These are phyloP conservation scores for Gymnoscelis rufifasciata DNA, from an alignment of 2,888 invertebrate genomes.

Conservation along the genomic window DNA sequence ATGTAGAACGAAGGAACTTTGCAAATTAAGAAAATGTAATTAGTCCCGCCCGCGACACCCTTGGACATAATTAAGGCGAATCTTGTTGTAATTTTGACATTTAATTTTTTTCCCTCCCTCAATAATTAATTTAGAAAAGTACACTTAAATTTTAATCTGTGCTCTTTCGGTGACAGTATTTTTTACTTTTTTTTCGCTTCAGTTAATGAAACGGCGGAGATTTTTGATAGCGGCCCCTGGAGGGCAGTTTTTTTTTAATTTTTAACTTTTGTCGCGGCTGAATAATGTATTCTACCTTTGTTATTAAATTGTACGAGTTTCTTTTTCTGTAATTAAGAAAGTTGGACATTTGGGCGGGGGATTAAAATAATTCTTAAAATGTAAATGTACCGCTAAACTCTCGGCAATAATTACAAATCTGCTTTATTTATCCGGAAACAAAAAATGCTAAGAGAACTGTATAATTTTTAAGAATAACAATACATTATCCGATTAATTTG, in stretches of 20 bases:
- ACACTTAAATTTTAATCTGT: slow-evolving; percentile 73
- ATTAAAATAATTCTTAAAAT: slow-evolving; percentile 1
- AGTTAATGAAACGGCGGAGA: slow-evolving; percentile 70
- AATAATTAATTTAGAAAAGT: slow-evolving; percentile 72
- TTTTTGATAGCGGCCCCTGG: slow-evolving; percentile 55
- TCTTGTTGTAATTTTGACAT: slow-evolving; percentile 78
- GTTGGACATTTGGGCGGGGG: slow-evolving; percentile 17
- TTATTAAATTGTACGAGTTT: slow-evolving; percentile 45
- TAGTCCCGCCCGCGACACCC: slow-evolving; percentile 47
- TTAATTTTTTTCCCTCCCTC: slow-evolving; percentile 70
- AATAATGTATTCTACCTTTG: slow-evolving; percentile 50
- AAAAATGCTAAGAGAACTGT: not conserved
- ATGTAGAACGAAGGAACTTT: slow-evolving; percentile 51
- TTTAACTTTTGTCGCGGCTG: slow-evolving; percentile 45
- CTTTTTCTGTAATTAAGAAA: slow-evolving; percentile 34
- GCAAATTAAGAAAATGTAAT: slow-evolving; percentile 79
- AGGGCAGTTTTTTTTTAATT: slow-evolving; percentile 36
- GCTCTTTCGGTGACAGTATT: slow-evolving; percentile 65
- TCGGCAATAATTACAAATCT: not conserved
- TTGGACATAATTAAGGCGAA: slow-evolving; percentile 74
- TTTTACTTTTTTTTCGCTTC: slow-evolving; percentile 36
- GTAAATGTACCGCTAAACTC: not conserved
- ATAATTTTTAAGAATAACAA: too few relatives aligned
- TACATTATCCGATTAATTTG: too few relatives aligned
- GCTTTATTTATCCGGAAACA: not conserved